Evolutionary conservation across 2,888 invertebrate genomes (phyloP).

Genomic region (Volucella inanis): DNA sequence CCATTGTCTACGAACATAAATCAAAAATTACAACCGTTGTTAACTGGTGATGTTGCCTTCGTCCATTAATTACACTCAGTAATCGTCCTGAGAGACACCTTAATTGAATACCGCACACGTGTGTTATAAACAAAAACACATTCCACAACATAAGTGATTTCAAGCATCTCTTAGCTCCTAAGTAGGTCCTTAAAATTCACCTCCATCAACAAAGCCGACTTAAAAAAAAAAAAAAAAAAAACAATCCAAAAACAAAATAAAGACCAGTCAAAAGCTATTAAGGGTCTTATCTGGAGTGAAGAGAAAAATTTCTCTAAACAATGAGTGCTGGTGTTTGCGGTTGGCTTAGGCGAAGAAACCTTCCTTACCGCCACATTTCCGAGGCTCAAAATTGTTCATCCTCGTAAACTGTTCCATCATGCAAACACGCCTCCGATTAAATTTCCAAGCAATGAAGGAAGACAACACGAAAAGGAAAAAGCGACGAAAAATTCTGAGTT

Average conservation of each 20-base stretch:
- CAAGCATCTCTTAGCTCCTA: conserved; percentile 27
- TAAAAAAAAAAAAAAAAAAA: no score
- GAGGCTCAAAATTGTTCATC: conserved; percentile 72
- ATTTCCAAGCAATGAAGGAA: conserved; percentile 23
- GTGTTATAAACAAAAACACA: conserved; percentile 33
- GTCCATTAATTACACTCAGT: conserved; percentile 54
- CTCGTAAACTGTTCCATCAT: conserved; percentile 68
- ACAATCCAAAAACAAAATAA: not conserved
- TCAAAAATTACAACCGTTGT: conserved; percentile 25
- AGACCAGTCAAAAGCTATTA: conserved; percentile 33
- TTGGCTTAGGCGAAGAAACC: conserved; percentile 49
- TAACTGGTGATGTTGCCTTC: conserved; percentile 32
- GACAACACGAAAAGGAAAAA: conserved; percentile 15
- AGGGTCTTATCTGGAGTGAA: conserved; percentile 13
- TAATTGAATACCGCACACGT: conserved; percentile 62
- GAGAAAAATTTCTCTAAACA: conserved; percentile 1
- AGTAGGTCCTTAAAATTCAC: conserved; percentile 52
- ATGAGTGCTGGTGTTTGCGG: conserved; percentile 2
- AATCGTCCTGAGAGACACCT: conserved; percentile 50
- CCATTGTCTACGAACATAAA: conserved; percentile 41
- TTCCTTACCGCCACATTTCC: conserved; percentile 66
- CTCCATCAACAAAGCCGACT: not conserved
- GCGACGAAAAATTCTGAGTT: conserved; percentile 51
- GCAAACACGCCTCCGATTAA: conserved; percentile 62
- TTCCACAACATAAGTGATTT: conserved; percentile 40